Percentiles rank a stretch among this genome's conserved stretches.
Evolutionary conservation across 1,140 invertebrate genomes (phyloP).

Genomic region (Heterodera schachtii): DNA sequence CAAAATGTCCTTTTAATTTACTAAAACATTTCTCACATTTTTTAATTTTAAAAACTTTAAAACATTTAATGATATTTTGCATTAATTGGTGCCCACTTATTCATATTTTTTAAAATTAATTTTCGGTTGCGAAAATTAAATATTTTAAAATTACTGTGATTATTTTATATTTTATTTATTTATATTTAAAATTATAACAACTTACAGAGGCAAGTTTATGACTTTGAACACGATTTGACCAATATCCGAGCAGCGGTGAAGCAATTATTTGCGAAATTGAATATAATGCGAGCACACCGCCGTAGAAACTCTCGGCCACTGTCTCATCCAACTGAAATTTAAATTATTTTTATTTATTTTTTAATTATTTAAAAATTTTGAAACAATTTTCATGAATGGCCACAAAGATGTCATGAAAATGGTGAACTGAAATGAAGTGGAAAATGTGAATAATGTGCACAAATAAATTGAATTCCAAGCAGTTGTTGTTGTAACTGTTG

Average conservation of each 20-base stretch:
- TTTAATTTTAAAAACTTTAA: too few species aligned
- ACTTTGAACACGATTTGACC: constrained; percentile 26
- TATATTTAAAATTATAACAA: not conserved
- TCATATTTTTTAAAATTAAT: too few species aligned
- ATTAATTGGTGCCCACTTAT: too few species aligned
- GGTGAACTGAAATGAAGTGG: constrained; percentile 43
- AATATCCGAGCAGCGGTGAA: constrained; percentile 36
- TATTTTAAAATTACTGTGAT: constrained; percentile 4
- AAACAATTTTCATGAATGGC: constrained; percentile 67
- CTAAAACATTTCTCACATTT: too few species aligned
- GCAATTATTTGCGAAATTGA: constrained; percentile 33
- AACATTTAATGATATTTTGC: too few species aligned
- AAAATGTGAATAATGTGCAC: constrained; percentile 36
- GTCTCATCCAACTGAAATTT: constrained; percentile 32
- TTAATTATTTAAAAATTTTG: not conserved
- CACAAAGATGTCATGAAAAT: constrained; percentile 56
- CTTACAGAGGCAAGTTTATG: constrained; percentile 33
- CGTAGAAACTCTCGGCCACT: constrained; percentile 26
- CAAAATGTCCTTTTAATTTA: too few species aligned
- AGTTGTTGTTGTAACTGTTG: constrained; percentile 28
- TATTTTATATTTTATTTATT: too few species aligned
- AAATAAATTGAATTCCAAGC: constrained; percentile 47
- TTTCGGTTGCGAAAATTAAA: not conserved
- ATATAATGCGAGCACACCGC: constrained; percentile 32
- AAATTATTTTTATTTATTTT: not conserved